Evolutionary conservation across 2,797 vertebrate species (phyloP), one percentile per base, ranked within the genome.

Genomic region (Falco columbarius): DNA sequence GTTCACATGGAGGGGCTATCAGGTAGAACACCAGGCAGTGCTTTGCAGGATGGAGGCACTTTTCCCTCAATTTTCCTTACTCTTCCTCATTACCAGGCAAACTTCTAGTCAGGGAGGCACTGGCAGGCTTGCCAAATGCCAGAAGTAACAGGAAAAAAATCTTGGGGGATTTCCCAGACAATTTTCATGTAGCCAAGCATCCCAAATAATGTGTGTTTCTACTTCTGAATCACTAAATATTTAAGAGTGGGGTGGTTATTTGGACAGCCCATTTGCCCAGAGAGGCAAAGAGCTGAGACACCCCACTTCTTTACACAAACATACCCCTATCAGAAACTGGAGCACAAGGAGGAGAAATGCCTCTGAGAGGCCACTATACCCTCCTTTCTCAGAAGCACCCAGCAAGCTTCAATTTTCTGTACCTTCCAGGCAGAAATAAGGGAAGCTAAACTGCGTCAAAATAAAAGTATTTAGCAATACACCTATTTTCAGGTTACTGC

Each of bases 131-230:
- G 81, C 86, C 84, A 92, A 87, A 27, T 81, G 77, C 81, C 44
- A 92, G 90, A 86, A 85, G 51, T 90, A 95, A 87, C 30, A 92
- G 23, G 47, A 91, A 63, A 71, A 82, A 93, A 93, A 68, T 1
- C 18, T 30, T 85, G 59, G 84, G 95, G 93, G 54, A 96, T 95
- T 97, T 97, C 95, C 95, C 34, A 3, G 62, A 7, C 84, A 88
- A 74, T 92, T 94, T 95, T 92, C 72, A 72, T 13, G 2, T 15
- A 87, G 27, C n/a, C 61, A 91, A 18, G 16, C 42, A 83, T 75
- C 51, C 8, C 5, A 91, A 92, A 89, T 66, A 20, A 58, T 61
- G 36, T 47, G 21, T 75, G 17, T 51, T 91, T 94, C 56, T 97
- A 11, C 54, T 87, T 52, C 68, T 92, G 81, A 94, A 89, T 89